These are phyloP conservation scores for Drosophila seguyi DNA, from an alignment of 1,140 invertebrate species.

Conservation along the genomic window DNA sequence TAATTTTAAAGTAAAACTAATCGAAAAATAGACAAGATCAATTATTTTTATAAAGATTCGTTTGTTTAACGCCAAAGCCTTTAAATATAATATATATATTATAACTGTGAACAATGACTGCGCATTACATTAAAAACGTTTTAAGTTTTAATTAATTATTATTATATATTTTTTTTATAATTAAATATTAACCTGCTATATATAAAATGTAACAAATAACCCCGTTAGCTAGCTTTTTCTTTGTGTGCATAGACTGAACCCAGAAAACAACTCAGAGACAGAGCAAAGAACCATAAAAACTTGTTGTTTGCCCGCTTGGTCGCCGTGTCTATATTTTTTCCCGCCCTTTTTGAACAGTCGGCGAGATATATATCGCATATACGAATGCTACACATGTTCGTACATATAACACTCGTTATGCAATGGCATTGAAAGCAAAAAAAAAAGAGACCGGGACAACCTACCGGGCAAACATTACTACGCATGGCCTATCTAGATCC, in stretches of 20 bases:
- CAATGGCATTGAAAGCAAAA: slow-evolving; percentile 66
- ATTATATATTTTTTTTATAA: no score
- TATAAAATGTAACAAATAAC: background rate
- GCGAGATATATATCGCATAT: slow-evolving; percentile 25
- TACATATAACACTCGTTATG: slow-evolving; percentile 68
- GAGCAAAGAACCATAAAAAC: slow-evolving; percentile 68
- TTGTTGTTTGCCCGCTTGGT: slow-evolving; percentile 65
- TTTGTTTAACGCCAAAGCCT: no score
- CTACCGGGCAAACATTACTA: slow-evolving; percentile 43
- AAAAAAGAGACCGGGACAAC: slow-evolving; percentile 28
- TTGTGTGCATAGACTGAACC: background rate
- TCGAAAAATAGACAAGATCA: no score
- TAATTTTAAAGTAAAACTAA: background rate
- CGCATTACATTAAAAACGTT: no score
- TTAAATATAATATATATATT: no score
- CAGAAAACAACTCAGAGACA: slow-evolving; percentile 5
- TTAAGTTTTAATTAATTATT: no score
- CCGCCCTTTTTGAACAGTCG: slow-evolving; percentile 67
- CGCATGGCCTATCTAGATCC: slow-evolving; percentile 31
- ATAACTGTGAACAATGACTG: no score
- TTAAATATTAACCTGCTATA: no score
- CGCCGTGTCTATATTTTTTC: slow-evolving; percentile 49
- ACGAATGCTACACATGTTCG: slow-evolving; percentile 30
- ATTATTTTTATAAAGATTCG: no score
- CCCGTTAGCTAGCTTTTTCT: background rate